These are phyloP conservation scores for Mycogona germanica DNA, from an alignment of 2,888 invertebrate species.

Conservation along the genomic window DNA sequence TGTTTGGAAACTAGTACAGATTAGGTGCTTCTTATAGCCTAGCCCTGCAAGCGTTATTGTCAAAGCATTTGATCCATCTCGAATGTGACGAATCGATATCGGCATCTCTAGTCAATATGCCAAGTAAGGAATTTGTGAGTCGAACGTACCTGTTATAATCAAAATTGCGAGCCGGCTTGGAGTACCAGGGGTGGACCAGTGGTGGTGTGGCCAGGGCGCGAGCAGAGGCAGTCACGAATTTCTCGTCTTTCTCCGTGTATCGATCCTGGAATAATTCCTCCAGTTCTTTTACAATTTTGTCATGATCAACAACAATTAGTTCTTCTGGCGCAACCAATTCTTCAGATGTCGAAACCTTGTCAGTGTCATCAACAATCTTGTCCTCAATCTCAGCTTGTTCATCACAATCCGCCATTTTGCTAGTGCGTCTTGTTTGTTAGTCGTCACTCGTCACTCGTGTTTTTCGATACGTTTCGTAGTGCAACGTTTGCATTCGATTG, in stretches of 20 bases:
- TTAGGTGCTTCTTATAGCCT: no score
- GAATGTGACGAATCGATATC: no score
- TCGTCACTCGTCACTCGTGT: no score
- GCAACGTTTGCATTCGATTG: no score
- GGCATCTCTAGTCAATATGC: no score
- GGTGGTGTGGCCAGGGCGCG: conserved; percentile 8
- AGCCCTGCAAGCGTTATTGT: no score
- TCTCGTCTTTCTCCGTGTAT: conserved; percentile 11
- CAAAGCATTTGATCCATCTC: no score
- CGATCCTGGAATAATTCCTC: conserved; percentile 16
- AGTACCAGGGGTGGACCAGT: conserved; percentile 19
- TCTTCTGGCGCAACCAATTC: neutral
- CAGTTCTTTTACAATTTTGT: conserved; percentile 2
- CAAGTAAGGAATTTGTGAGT: no score
- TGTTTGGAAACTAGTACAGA: no score
- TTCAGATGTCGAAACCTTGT: neutral
- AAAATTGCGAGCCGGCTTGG: conserved; percentile 14
- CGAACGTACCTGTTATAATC: conserved; percentile 13
- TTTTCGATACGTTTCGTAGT: no score
- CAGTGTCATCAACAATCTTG: neutral
- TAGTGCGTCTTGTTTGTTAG: no score
- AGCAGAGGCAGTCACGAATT: conserved; percentile 3
- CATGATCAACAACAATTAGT: neutral
- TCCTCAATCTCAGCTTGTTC: neutral
- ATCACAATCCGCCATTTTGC: neutral